These are phyloP conservation scores for Listronotus bonariensis DNA, from an alignment of 1,140 invertebrate genomes.

Conservation along the genomic window DNA sequence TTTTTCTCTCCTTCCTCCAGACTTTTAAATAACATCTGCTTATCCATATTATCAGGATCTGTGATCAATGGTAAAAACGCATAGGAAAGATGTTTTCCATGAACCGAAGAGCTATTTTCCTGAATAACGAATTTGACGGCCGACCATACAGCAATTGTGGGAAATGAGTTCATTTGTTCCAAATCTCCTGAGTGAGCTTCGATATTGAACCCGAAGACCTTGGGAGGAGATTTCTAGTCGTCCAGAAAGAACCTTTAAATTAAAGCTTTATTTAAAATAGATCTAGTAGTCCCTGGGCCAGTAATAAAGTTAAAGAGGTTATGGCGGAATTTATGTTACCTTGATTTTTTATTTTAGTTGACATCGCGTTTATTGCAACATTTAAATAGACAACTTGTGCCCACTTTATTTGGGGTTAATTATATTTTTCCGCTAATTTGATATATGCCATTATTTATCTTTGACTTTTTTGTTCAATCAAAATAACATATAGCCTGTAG, in stretches of 20 bases:
- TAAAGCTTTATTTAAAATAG: slow-evolving; percentile 6
- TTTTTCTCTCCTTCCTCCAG: slow-evolving; percentile 60
- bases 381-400: no score
- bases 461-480: no score
- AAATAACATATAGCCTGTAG: no score
- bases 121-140: slow-evolving; percentile 76
- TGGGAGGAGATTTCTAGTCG: slow-evolving; percentile 71
- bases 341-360: no score
- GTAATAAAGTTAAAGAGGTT: no score
- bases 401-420: no score
- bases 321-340: no score
- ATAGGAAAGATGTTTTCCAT: slow-evolving; percentile 55
- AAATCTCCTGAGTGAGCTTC: slow-evolving; percentile 55
- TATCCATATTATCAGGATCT: slow-evolving; percentile 79
- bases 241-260: slow-evolving; percentile 49
- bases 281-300: no score
- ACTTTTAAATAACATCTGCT: slow-evolving; percentile 66
- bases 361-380: no score
- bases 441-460: no score
- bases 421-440: no score
- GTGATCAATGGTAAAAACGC: slow-evolving; percentile 86
- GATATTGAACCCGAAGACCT: slow-evolving; percentile 68
- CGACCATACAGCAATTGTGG: slow-evolving; percentile 90
- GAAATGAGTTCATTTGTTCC: slow-evolving; percentile 76
- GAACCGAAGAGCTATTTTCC: slow-evolving; percentile 28